These are phyloP conservation scores for Tinamus guttatus DNA, from an alignment of 2,113 vertebrate species.

Conservation along the genomic window DNA sequence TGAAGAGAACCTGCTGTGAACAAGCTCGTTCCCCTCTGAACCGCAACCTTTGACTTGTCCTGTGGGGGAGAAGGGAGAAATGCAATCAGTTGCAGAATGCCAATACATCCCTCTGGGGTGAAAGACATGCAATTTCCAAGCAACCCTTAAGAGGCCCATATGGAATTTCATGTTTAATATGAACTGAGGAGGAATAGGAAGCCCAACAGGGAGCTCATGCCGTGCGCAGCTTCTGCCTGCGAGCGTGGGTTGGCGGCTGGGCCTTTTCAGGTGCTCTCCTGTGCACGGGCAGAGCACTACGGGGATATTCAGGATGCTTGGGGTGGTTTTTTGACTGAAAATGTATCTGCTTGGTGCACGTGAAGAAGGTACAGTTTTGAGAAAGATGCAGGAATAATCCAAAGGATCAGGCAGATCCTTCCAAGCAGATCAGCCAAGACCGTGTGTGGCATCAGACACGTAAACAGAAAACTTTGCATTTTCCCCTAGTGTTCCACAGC, in stretches of 20 bases:
- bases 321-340: conserved; percentile 25
- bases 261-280: conserved; percentile 31
- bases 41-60: conserved; percentile 69
- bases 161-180: conserved; percentile 76
- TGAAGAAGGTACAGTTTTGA: neutral
- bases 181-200: conserved; percentile 53
- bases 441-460: conserved; percentile 63
- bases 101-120: conserved; percentile 19
- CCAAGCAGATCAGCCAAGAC: too few species aligned
- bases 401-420: conserved; percentile 27
- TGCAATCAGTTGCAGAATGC: conserved; percentile 74
- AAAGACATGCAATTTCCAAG: conserved; percentile 65
- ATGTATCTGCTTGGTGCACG: conserved; percentile 8
- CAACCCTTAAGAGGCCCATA: conserved; percentile 56
- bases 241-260: neutral
- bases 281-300: neutral
- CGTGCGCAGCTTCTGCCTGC: neutral
- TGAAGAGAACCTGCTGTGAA: conserved; percentile 60
- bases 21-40: conserved; percentile 61
- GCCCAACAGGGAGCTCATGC: neutral
- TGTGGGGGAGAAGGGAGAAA: conserved; percentile 50
- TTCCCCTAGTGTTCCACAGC: conserved; percentile 30
- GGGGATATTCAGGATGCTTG: neutral
- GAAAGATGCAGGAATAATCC: conserved; percentile 59
- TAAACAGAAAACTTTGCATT: conserved; percentile 42